phyloP scores from a whole-genome alignment of 2,797 vertebrate species.

The Chelidonichthys spinosus region DNA sequence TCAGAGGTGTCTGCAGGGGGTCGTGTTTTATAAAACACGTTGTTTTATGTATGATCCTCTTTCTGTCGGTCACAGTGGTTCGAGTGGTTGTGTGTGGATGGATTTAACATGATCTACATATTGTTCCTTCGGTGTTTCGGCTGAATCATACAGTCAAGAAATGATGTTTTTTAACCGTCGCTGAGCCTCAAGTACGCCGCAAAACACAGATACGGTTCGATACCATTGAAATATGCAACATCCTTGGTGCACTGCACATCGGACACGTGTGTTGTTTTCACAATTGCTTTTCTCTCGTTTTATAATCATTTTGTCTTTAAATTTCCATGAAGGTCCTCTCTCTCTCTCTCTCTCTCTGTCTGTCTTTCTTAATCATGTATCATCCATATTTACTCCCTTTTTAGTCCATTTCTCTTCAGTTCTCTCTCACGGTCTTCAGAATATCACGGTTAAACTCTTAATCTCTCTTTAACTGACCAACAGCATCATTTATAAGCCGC shows the following conservation, averaged over 20 bases:
- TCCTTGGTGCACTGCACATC: constrained; percentile 25
- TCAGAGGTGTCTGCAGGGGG: too few relatives aligned
- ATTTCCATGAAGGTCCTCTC: background rate
- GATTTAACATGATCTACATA: background rate
- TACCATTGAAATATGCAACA: constrained; percentile 39
- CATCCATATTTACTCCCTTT: constrained; percentile 9
- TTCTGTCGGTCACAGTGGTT: background rate
- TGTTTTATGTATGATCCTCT: constrained; percentile 1
- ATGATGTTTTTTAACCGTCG: background rate
- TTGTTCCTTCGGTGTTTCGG: background rate
- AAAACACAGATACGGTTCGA: background rate
- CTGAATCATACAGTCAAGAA: constrained; percentile 2
- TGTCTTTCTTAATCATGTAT: background rate
- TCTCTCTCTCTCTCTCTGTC: background rate
- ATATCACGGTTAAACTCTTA: constrained; percentile 5
- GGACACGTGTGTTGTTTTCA: constrained; percentile 8
- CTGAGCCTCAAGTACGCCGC: background rate
- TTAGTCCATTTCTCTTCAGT: background rate
- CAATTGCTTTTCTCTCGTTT: constrained; percentile 12
- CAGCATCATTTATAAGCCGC: background rate
- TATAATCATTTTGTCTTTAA: constrained; percentile 14
- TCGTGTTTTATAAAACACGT: background rate
- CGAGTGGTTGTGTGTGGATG: background rate
- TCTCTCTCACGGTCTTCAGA: background rate
- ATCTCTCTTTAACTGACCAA: constrained; percentile 15